Base-by-base conservation (phyloP, 1,140 invertebrate genomes). In the Drosophila mojavensis region DNA sequence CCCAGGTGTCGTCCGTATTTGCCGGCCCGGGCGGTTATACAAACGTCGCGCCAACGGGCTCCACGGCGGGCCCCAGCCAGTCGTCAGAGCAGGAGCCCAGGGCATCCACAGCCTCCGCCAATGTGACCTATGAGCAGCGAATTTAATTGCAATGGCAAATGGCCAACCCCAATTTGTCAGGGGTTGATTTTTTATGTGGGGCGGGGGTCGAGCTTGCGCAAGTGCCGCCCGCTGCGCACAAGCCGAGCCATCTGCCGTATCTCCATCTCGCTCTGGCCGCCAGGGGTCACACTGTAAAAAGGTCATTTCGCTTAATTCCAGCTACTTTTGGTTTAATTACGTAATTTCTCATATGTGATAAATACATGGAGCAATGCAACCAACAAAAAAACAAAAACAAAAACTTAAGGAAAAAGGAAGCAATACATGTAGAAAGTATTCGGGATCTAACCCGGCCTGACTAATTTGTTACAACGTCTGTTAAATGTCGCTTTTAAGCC, bases 61-160 rank as follows among this genome's bases (percentile, higher is more conserved):
- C 30, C 50, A 58, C 61, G 5, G 51, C 36, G 28, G 30, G 30
- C 67, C 48, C 58, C 13, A 65, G 43, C n/a, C 67, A 70, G 4
- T 55, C 60, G 0, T 4, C 30, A 2, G 70, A 59, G 3, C 48
- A 59, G 26, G 64, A 20, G 4, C 24, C 48, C 20, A 71, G 48
- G 13, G 78, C 68, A 90, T 17, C 61, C 41, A 9, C 59, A 36
- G 60, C 39, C 17, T 6, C 53, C 68, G n/a, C 30, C 64, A 36
- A 67, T 67, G 20, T 50, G 20, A 81, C 65, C 54, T 93, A 92
- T 64, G 93, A 93, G 91, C 50, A 91, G 91, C 83, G 72, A 90
- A 79, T 92, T 91, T 84, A 91, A 92, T 83, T 92, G 89, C 81
- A 78, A 71, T 78, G 79, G 36, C 36, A 39, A 39, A 39, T 39